A percentile compares a stretch with the other conserved stretches of the same genome.
Evolutionary conservation across 2,797 vertebrate genomes (phyloP).

Genomic region (Gymnoscopelus braueri): DNA sequence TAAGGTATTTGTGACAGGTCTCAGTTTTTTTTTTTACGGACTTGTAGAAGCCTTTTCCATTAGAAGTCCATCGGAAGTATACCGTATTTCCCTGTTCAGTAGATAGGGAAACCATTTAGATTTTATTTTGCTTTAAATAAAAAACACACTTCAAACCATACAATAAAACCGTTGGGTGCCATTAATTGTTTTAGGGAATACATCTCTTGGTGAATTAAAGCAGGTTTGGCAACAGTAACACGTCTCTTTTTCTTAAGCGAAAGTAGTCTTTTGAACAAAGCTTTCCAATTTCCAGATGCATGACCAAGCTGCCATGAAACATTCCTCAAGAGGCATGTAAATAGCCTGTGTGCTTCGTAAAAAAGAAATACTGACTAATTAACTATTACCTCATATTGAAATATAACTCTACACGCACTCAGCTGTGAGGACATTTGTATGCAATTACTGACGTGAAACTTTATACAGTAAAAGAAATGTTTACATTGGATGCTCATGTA

Average conservation of each 20-base stretch:
- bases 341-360: constrained; percentile 29
- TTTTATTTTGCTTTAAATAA: too few relatives aligned
- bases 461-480: constrained; percentile 30
- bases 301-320: constrained; percentile 38
- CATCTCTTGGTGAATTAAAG: constrained; percentile 43
- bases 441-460: constrained; percentile 14
- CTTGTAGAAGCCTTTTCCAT: background rate
- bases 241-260: constrained; percentile 42
- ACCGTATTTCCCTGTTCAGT: too few relatives aligned
- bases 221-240: constrained; percentile 31
- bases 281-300: constrained; percentile 48
- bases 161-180: too few relatives aligned
- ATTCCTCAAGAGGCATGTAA: constrained; percentile 41
- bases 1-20: constrained; percentile 1
- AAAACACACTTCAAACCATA: too few relatives aligned
- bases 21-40: constrained; percentile 4
- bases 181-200: constrained; percentile 18
- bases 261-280: constrained; percentile 46
- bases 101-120: too few relatives aligned
- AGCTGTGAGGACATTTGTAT: background rate
- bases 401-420: constrained; percentile 24
- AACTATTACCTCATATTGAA: constrained; percentile 31
- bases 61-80: too few relatives aligned
- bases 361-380: constrained; percentile 13
- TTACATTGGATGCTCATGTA: constrained; percentile 32